phyloP scores from a whole-genome alignment of 2,113 vertebrate species.

The Gymnobelideus leadbeateri region DNA sequence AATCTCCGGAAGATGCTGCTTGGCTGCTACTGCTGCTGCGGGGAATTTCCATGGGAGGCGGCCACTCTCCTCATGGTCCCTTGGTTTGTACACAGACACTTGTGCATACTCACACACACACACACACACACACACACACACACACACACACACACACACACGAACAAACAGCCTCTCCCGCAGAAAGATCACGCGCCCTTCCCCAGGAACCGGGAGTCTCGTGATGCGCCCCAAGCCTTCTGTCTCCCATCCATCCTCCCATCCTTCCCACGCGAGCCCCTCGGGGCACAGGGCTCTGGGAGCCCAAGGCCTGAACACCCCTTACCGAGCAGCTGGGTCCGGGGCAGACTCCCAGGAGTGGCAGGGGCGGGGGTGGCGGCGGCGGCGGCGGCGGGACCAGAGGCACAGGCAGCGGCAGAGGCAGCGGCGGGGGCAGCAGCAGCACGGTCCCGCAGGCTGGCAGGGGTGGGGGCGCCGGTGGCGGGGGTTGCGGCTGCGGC shows the following conservation, averaged over 20 bases:
- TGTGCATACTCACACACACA: neutral
- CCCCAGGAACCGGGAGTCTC: fast-evolving
- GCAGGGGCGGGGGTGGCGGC: neutral
- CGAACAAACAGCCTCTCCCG: neutral
- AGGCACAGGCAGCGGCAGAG: no score
- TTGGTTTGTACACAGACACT: neutral
- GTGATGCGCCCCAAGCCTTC: neutral
- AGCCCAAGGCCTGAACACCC: neutral
- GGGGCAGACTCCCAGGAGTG: neutral
- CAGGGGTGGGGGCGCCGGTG: neutral
- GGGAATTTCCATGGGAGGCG: neutral
- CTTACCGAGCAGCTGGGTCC: neutral
- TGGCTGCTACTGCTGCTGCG: no score
- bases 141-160: neutral
- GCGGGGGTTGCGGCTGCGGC: neutral
- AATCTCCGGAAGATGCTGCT: neutral
- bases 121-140: neutral
- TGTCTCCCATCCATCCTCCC: constrained; percentile 63
- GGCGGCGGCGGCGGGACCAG: no score
- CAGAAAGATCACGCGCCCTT: neutral
- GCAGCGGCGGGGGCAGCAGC: neutral
- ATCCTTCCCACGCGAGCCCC: fast-evolving
- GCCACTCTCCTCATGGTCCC: neutral
- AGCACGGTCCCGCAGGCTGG: neutral
- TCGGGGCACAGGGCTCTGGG: neutral